These are phyloP conservation scores for Muricea muricata DNA, from an alignment of 92 coral and sea anemone species.

Conservation along the genomic window DNA sequence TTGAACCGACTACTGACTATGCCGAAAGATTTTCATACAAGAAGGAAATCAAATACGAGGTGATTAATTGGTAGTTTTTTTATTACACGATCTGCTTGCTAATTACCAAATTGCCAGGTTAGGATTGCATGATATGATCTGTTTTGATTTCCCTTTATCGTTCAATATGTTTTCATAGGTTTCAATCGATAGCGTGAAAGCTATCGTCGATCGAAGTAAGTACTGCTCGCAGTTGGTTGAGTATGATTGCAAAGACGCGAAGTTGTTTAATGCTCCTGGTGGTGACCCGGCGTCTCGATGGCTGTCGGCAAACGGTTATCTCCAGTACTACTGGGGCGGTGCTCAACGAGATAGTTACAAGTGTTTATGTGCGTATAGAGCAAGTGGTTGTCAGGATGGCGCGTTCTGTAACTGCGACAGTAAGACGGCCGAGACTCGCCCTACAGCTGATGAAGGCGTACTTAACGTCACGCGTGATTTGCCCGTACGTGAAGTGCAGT, in stretches of 20 bases:
- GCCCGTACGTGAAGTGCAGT: constrained; percentile 28
- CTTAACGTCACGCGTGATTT: constrained; percentile 43
- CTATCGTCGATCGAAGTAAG: constrained; percentile 34
- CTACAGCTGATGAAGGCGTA: constrained; percentile 19
- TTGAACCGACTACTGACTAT: background rate
- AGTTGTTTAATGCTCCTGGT: constrained; percentile 19
- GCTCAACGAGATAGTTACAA: constrained; percentile 24
- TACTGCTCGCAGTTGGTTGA: constrained; percentile 14
- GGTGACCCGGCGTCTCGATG: constrained; percentile 30
- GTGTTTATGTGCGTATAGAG: constrained; percentile 34
- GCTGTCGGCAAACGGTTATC: constrained; percentile 45
- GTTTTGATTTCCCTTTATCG: background rate
- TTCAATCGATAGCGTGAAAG: constrained; percentile 18
- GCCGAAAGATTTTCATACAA: constrained; percentile 20
- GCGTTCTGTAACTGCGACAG: constrained; percentile 38
- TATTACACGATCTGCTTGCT: too few species aligned
- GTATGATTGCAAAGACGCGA: constrained; percentile 31
- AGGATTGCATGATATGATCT: background rate
- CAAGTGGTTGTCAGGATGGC: background rate
- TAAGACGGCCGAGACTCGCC: background rate
- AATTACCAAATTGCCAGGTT: too few species aligned
- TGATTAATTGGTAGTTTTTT: background rate
- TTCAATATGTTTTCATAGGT: background rate
- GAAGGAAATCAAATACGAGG: constrained; percentile 24
- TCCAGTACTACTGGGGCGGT: constrained; percentile 50